Conservation (phyloP, 2,888 invertebrate species). For the Leptinotarsa peninsularis region DNA sequence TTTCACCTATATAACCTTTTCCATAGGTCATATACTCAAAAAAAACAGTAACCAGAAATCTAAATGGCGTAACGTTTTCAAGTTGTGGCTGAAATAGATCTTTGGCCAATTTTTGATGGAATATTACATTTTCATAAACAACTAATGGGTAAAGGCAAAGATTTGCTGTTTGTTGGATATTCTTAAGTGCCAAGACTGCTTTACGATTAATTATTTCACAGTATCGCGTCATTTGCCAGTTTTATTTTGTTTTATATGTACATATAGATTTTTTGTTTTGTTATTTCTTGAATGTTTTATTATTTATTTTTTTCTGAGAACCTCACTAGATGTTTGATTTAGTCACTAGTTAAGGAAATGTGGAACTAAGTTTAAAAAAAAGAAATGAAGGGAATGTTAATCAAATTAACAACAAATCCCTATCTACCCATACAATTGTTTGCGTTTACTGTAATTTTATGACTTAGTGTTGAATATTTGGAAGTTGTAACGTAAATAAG, state of each 20-base stretch:
- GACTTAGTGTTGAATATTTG: not conserved
- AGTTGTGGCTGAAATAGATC: no score
- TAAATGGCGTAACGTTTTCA: no score
- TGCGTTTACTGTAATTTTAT: not conserved
- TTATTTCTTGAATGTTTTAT: conserved; percentile 31
- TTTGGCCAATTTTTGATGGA: no score
- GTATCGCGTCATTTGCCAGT: conserved; percentile 29
- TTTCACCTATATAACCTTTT: no score
- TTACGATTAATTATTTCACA: conserved; percentile 26
- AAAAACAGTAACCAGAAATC: no score
- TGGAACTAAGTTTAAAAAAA: not conserved
- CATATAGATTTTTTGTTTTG: conserved; percentile 28
- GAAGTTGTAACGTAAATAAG: not conserved
- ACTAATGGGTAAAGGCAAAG: no score
- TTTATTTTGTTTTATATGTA: conserved; percentile 26
- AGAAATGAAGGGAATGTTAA: not conserved
- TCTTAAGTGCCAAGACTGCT: conserved; percentile 29
- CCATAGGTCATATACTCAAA: no score
- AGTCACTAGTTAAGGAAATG: conserved; percentile 10
- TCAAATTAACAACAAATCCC: not conserved
- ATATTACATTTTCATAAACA: no score
- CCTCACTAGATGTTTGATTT: conserved; percentile 6
- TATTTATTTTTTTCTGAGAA: conserved; percentile 29
- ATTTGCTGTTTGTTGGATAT: conserved; percentile 19
- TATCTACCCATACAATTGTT: not conserved